Evolutionary conservation across 2,888 invertebrate genomes (phyloP), one percentile per base, ranked within the genome.

Genomic region (Apotomis capreana): DNA sequence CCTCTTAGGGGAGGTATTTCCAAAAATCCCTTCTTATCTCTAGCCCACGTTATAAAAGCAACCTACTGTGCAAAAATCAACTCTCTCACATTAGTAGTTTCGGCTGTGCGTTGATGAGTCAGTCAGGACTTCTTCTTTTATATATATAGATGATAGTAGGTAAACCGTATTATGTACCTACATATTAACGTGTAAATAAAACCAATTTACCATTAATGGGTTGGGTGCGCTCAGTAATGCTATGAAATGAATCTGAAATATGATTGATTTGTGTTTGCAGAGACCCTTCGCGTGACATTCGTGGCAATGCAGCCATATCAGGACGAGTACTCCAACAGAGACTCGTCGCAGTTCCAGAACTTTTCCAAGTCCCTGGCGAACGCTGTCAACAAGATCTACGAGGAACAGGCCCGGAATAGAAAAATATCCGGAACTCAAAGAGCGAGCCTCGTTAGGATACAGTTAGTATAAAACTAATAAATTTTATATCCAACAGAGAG

Each of bases 381-480:
- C 26, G 94, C 94, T 0, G 92, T 97, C 9, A 94, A 95, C 74
- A 84, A 87, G 2, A 85, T 96, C 5, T 95, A 94, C 78, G 88
- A 90, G 8, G 78, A 65, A 65, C 55, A 57, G 8, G 65, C 9
- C 12, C 55, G 79, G 1, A 76, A 68, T 44, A 51, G 46, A 6
- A 65, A 65, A 15, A 69, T 89, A 0, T 94, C 94, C 0, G 96
- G 95, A 58, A 91, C 91, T 5, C 95, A 95, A 79, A 89, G 91
- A 4, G 94, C 95, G 0, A 95, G 94, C 71, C 94, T 97, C 15
- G 94, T 96, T 26, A 95, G 95, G 76, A 95, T 96, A 82, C 94
- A 95, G 97, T 97, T 88, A 95, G 96, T 94, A 70, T n/a, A 44
- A 4, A 55, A 13, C 26, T 15, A n/a, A 9, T 10, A 2, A 49